Evolutionary conservation across 2,113 vertebrate species (phyloP).

Genomic region (Oryzias javanicus): DNA sequence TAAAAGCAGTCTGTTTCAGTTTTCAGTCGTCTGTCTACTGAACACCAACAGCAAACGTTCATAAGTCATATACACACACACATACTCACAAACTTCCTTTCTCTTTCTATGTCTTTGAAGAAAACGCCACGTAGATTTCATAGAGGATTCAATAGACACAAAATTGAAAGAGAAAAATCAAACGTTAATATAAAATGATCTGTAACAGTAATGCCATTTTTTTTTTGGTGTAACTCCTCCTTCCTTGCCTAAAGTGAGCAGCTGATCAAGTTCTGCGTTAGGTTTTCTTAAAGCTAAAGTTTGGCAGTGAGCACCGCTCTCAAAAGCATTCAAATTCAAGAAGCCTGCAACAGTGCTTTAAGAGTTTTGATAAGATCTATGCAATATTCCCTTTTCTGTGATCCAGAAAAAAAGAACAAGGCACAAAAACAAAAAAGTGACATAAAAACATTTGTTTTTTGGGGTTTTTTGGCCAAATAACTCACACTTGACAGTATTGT

Average conservation of each 20-base stretch:
- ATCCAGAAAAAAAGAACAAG: not conserved
- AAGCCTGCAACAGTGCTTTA: conserved; percentile 23
- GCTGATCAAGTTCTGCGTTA: conserved; percentile 16
- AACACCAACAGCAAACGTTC: conserved; percentile 15
- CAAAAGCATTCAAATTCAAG: conserved; percentile 18
- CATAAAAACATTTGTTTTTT: conserved; percentile 18
- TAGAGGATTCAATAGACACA: conserved; percentile 25
- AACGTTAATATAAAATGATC: conserved; percentile 33
- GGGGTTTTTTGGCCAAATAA: conserved; percentile 10
- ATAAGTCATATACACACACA: conserved; percentile 18
- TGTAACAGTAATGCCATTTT: conserved; percentile 47
- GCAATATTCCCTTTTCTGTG: conserved; percentile 49
- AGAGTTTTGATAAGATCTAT: conserved; percentile 36
- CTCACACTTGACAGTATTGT: conserved; percentile 29
- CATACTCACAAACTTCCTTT: conserved; percentile 3
- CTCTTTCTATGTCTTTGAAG: conserved; percentile 16
- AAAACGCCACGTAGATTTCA: conserved; percentile 34
- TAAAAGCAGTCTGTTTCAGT: conserved; percentile 18
- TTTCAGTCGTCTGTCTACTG: conserved; percentile 15
- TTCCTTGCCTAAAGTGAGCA: conserved; percentile 19
- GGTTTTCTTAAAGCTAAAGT: conserved; percentile 12
- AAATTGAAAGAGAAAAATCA: conserved; percentile 17
- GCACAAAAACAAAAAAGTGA: conserved; percentile 18
- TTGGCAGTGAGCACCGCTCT: conserved; percentile 13
- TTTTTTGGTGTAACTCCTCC: conserved; percentile 26